Percentiles rank a stretch among this genome's conserved stretches.
These are phyloP conservation scores for Chinchilla lanigera DNA, from an alignment of 2,113 vertebrate species.

Conservation along the genomic window DNA sequence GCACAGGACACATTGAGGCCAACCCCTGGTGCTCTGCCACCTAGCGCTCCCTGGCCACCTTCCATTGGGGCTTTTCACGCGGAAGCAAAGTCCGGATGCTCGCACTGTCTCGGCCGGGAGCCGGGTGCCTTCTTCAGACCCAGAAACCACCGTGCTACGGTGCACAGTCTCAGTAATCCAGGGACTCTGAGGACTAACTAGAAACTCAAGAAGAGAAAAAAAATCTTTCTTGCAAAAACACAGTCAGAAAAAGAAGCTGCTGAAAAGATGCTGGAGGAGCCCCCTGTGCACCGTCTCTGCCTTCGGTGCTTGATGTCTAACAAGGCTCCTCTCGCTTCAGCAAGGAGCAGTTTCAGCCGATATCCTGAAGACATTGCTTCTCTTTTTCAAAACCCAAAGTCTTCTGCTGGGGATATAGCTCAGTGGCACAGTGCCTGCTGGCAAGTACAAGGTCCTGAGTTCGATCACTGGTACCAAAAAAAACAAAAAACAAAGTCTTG, in stretches of 20 bases:
- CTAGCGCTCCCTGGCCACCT: not conserved
- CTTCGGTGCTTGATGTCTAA: not conserved
- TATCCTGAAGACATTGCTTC: not conserved
- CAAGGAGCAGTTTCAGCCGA: not conserved
- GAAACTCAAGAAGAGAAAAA: not conserved
- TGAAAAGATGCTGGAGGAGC: not conserved
- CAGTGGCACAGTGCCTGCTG: no score
- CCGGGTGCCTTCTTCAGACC: not conserved
- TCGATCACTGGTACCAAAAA: no score
- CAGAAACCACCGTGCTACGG: accelerated
- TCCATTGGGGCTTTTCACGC: accelerated
- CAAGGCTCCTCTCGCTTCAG: not conserved
- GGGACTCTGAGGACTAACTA: not conserved
- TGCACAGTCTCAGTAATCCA: not conserved
- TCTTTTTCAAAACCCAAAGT: not conserved
- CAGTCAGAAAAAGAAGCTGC: not conserved
- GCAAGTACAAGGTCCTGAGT: no score
- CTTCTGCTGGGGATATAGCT: no score
- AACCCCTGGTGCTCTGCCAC: accelerated
- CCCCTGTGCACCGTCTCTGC: not conserved
- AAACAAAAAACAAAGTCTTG: not conserved
- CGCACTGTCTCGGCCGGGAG: accelerated
- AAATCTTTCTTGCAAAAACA: not conserved
- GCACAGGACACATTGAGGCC: no score
- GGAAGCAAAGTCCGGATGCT: no score